A percentile compares a stretch with the other conserved stretches of the same genome.
Evolutionary conservation across 2,113 vertebrate species (phyloP).

Genomic region (Gavialis gangeticus): DNA sequence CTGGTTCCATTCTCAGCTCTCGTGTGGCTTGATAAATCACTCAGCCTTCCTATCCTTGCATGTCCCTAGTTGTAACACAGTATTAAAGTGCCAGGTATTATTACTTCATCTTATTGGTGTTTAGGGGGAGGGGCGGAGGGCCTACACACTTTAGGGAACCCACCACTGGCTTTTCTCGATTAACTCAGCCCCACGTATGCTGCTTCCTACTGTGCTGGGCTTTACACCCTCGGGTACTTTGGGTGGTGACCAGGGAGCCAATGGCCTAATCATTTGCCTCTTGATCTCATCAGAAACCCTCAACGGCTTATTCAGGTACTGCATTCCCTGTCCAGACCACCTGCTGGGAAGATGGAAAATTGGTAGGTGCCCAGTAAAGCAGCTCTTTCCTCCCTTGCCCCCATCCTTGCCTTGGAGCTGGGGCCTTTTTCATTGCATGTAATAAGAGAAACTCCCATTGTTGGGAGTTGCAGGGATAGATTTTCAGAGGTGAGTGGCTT

Average conservation of each 20-base stretch:
- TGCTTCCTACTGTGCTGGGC: background rate
- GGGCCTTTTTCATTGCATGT: background rate
- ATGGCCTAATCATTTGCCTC: background rate
- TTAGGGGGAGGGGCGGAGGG: too few relatives aligned
- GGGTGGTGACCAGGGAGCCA: background rate
- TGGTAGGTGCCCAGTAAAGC: background rate
- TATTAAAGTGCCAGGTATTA: background rate
- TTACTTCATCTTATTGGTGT: background rate
- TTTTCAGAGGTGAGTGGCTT: background rate
- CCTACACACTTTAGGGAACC: background rate
- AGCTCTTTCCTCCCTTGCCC: background rate
- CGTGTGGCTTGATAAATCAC: background rate
- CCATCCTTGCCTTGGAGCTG: background rate
- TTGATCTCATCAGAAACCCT: background rate
- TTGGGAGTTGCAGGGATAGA: background rate
- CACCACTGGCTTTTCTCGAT: background rate
- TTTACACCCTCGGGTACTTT: background rate
- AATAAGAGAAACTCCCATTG: background rate
- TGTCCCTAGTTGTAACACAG: background rate
- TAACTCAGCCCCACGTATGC: background rate
- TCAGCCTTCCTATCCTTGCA: background rate
- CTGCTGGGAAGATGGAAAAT: background rate
- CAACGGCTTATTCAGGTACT: background rate
- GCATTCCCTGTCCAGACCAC: background rate
- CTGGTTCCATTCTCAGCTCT: background rate